These are phyloP conservation scores for Dilophus febrilis DNA, from an alignment of 2,888 invertebrate genomes.

Conservation along the genomic window DNA sequence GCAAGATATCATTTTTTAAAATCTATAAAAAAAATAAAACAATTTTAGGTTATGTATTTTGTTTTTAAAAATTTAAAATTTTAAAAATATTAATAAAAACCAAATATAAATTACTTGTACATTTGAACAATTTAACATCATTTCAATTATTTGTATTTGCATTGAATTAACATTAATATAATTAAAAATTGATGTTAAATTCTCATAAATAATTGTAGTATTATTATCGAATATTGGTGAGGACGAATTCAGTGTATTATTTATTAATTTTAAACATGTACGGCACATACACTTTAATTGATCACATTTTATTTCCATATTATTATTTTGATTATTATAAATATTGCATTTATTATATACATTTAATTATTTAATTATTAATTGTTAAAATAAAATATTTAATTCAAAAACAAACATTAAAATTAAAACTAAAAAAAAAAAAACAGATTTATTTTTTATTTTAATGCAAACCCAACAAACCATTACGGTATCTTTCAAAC, in stretches of 20 bases:
- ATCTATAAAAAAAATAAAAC: constrained; percentile 10
- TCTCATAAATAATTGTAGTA: neutral
- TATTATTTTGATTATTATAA: too few species aligned
- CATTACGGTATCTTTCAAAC: too few species aligned
- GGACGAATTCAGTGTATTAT: too few species aligned
- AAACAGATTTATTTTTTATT: too few species aligned
- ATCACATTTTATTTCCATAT: too few species aligned
- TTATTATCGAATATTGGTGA: too few species aligned
- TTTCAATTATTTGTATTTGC: neutral
- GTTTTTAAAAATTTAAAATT: neutral
- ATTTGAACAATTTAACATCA: neutral
- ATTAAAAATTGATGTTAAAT: neutral
- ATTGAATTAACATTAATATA: neutral
- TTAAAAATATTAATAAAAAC: neutral
- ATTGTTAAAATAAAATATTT: too few species aligned
- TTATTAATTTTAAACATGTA: neutral
- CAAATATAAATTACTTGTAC: neutral
- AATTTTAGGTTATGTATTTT: neutral
- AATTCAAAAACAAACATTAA: too few species aligned
- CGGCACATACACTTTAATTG: neutral
- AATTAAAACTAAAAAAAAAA: too few species aligned
- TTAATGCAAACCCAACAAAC: too few species aligned
- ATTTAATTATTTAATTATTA: too few species aligned
- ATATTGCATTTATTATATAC: too few species aligned
- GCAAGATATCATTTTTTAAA: constrained; percentile 8